A percentile compares a stretch with the other conserved stretches of the same genome.
phyloP scores from a whole-genome alignment of 2,113 vertebrate species.

The Nerophis lumbriciformis region DNA sequence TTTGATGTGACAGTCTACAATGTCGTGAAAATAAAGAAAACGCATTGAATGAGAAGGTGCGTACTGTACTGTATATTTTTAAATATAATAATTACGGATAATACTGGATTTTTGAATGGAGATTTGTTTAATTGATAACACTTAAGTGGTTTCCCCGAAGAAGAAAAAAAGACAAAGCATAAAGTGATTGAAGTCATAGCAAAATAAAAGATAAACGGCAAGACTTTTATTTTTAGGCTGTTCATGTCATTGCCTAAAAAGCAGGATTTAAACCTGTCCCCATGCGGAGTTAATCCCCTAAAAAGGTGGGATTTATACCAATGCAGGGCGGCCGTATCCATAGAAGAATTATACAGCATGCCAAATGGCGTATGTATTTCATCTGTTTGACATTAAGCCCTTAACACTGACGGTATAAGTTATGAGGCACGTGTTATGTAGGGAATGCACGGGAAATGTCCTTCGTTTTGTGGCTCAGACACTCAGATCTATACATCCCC shows the following conservation, averaged over 20 bases:
- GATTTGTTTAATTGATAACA: no score
- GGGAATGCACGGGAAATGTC: slow-evolving; percentile 13
- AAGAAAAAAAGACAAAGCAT: no score
- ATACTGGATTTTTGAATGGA: no score
- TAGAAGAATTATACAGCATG: slow-evolving; percentile 29
- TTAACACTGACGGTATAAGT: slow-evolving; percentile 8
- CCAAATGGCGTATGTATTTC: slow-evolving; percentile 35
- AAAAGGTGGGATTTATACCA: slow-evolving; percentile 54
- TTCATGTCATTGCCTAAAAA: slow-evolving; percentile 45
- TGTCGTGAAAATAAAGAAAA: no score
- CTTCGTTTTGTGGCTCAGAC: slow-evolving; percentile 2
- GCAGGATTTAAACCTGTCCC: slow-evolving; percentile 40
- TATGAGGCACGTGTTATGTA: slow-evolving; percentile 9
- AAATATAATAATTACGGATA: no score
- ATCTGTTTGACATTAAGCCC: slow-evolving; percentile 22
- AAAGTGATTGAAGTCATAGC: no score
- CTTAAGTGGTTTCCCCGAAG: no score
- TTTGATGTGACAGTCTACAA: no score
- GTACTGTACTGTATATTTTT: no score
- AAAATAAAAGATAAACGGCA: no score
- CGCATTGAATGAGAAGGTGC: no score
- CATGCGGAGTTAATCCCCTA: slow-evolving; percentile 45
- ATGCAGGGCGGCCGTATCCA: slow-evolving; percentile 23
- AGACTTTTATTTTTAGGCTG: slow-evolving; percentile 15
- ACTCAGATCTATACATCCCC: slow-evolving; percentile 4